Conservation (phyloP, 2,797 vertebrate species). For the Phalanger gymnotis region DNA sequence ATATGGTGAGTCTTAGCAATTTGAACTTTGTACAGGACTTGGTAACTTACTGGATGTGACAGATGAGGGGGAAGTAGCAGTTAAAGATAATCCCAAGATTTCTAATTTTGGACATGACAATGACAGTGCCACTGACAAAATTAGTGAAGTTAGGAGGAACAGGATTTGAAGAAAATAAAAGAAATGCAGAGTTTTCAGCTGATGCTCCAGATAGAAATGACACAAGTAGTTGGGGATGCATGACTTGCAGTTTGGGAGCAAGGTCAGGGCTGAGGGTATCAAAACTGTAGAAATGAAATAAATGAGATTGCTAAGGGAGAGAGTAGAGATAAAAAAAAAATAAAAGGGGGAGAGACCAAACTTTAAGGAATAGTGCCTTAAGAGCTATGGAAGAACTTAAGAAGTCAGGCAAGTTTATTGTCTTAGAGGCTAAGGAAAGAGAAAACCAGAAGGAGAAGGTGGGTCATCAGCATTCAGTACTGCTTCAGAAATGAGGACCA, state of each 20-base stretch:
- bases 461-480: background rate
- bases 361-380: background rate
- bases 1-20: background rate
- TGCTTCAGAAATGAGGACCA: background rate
- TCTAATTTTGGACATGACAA: conserved; percentile 26
- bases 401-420: background rate
- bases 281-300: background rate
- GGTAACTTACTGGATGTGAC: background rate
- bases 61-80: background rate
- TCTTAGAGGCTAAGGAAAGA: background rate
- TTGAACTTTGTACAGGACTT: background rate
- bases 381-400: background rate
- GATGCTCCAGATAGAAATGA: background rate
- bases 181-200: conserved; percentile 7
- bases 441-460: background rate
- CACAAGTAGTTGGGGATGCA: conserved; percentile 10
- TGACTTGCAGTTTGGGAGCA: background rate
- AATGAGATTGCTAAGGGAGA: background rate
- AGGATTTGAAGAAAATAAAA: background rate
- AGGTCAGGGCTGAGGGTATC: background rate
- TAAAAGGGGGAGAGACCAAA: no score
- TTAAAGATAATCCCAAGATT: background rate
- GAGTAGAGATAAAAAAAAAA: background rate
- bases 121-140: background rate
- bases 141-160: background rate